Evolutionary conservation across 92 coral and sea anemone genomes (phyloP).

Genomic region (Phenganax marumi): DNA sequence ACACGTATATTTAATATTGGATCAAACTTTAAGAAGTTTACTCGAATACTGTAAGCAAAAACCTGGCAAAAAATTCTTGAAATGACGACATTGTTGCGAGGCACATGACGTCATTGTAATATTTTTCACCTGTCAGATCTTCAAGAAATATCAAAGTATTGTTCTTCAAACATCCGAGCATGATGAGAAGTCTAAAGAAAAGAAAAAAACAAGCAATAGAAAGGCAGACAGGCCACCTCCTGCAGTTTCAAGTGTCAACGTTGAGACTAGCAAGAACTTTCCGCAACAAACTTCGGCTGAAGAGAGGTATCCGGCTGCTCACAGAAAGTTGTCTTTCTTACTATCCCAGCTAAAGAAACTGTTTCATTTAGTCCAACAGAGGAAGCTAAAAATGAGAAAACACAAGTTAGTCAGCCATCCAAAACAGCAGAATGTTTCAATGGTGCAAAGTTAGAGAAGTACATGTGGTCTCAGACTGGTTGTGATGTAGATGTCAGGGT

Average conservation of each 20-base stretch:
- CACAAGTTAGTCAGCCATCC: constrained; percentile 64
- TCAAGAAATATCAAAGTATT: constrained; percentile 66
- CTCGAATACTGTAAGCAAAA: too few relatives aligned
- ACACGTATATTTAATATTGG: too few relatives aligned
- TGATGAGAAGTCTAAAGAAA: constrained; percentile 16
- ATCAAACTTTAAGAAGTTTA: too few relatives aligned
- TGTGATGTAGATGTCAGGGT: constrained; percentile 81
- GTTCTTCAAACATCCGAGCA: constrained; percentile 39
- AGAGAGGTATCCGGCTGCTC: neutral
- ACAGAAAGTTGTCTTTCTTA: neutral
- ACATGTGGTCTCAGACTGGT: constrained; percentile 93
- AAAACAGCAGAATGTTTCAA: constrained; percentile 84
- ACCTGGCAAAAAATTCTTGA: too few relatives aligned
- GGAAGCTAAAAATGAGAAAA: neutral
- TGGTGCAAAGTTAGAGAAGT: constrained; percentile 84
- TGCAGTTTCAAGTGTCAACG: constrained; percentile 69
- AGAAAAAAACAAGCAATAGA: neutral
- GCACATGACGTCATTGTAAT: neutral
- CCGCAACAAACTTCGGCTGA: constrained; percentile 15
- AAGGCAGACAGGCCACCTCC: constrained; percentile 48
- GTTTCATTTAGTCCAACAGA: neutral
- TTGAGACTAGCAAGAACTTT: constrained; percentile 54
- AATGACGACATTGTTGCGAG: neutral
- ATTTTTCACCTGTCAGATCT: constrained; percentile 51
- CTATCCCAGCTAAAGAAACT: neutral